phyloP scores from a whole-genome alignment of 2,797 vertebrate genomes.

The Vultur gryphus region DNA sequence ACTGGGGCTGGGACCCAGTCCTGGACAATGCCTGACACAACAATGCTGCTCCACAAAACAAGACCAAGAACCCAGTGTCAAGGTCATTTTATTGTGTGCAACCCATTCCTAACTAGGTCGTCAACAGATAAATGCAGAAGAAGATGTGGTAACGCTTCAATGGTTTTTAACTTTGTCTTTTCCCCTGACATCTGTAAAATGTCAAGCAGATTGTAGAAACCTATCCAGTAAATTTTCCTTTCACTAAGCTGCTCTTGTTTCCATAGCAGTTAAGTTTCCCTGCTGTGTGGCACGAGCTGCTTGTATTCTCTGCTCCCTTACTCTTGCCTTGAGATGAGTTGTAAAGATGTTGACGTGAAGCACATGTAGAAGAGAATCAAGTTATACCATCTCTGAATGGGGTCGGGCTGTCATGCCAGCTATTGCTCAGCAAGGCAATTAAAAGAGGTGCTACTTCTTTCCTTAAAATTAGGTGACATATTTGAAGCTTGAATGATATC shows the following conservation, averaged over 20 bases:
- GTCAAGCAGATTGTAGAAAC: slow-evolving; percentile 16
- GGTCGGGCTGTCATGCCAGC: background rate
- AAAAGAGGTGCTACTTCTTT: background rate
- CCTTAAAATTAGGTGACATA: background rate
- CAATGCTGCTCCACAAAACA: background rate
- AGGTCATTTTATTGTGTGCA: background rate
- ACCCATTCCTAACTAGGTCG: background rate
- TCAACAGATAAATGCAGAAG: background rate
- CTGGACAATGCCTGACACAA: background rate
- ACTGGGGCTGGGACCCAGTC: background rate
- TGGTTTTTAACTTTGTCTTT: background rate
- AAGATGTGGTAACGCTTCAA: background rate
- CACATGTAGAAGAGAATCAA: background rate
- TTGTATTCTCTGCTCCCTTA: background rate
- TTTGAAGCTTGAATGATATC: background rate
- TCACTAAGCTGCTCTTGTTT: background rate
- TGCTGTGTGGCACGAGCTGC: slow-evolving; percentile 1
- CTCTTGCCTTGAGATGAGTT: background rate
- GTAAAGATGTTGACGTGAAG: background rate
- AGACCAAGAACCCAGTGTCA: background rate
- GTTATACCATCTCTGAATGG: background rate
- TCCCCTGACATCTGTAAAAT: slow-evolving; percentile 1
- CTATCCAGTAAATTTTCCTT: background rate
- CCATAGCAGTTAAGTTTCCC: slow-evolving; percentile 17
- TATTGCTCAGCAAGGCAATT: background rate